A percentile compares a stretch with the other conserved stretches of the same genome.
phyloP scores from a whole-genome alignment of 2,113 vertebrate species.

The Cyanocitta stelleri region DNA sequence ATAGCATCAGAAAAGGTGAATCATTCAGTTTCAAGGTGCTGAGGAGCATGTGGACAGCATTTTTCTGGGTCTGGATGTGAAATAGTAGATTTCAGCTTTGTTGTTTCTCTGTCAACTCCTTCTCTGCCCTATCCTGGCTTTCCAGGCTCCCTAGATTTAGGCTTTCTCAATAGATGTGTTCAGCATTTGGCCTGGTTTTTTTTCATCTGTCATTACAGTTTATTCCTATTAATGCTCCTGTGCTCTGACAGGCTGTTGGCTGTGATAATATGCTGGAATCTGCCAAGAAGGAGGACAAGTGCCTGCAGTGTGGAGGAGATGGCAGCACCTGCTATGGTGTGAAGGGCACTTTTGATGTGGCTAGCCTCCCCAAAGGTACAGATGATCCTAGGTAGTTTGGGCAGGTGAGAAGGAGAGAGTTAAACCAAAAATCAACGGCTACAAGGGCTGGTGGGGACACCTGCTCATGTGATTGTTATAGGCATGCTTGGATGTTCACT shows the following conservation, averaged over 20 bases:
- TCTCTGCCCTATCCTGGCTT: not conserved
- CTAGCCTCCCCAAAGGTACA: conserved; percentile 81
- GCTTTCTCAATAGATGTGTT: not conserved
- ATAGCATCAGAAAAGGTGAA: not conserved
- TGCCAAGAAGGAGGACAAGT: conserved; percentile 86
- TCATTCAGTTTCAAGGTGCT: not conserved
- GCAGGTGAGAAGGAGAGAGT: not conserved
- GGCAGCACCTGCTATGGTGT: conserved; percentile 81
- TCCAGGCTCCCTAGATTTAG: not conserved
- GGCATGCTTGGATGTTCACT: not conserved
- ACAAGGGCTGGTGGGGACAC: not conserved
- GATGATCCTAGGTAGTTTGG: not conserved
- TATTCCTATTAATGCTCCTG: not conserved
- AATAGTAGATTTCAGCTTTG: not conserved
- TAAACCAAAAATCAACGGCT: not conserved
- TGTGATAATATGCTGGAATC: conserved; percentile 91
- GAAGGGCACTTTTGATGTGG: conserved; percentile 78
- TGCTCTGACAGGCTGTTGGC: conserved; percentile 78
- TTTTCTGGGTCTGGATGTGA: not conserved
- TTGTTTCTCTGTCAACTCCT: not conserved
- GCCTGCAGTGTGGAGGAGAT: conserved; percentile 89
- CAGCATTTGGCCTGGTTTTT: not conserved
- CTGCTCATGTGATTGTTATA: not conserved
- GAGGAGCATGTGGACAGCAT: not conserved
- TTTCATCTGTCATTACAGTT: not conserved